These are phyloP conservation scores for Schrankia costaestrigalis DNA, from an alignment of 2,888 invertebrate genomes.

Conservation along the genomic window DNA sequence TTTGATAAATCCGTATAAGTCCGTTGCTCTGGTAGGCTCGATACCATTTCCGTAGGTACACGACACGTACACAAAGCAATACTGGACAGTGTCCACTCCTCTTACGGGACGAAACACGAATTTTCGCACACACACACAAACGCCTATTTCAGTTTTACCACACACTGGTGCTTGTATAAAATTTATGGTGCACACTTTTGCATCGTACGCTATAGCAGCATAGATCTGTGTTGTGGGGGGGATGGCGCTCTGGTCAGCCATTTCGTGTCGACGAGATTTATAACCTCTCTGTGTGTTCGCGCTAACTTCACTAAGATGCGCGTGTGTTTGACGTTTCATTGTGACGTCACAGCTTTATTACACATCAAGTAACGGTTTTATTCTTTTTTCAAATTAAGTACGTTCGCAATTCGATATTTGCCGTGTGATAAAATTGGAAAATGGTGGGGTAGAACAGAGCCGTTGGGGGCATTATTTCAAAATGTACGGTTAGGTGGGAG, in stretches of 20 bases:
- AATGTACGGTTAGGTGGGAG: slow-evolving; percentile 62
- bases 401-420: slow-evolving; percentile 29
- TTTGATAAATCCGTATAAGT: slow-evolving; percentile 58
- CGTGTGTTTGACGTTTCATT: slow-evolving; percentile 48
- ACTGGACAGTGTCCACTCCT: slow-evolving; percentile 68
- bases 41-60: slow-evolving; percentile 52
- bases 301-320: slow-evolving; percentile 70
- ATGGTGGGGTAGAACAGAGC: slow-evolving; percentile 43
- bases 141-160: slow-evolving; percentile 68
- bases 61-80: slow-evolving; percentile 68
- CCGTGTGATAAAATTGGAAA: slow-evolving; percentile 41
- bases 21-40: slow-evolving; percentile 50
- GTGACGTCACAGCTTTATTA: slow-evolving; percentile 25
- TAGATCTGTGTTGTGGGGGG: slow-evolving; percentile 66
- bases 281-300: slow-evolving; percentile 69
- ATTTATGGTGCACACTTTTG: slow-evolving; percentile 80
- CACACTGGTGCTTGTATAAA: slow-evolving; percentile 75
- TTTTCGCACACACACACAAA: slow-evolving; percentile 67
- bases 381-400: slow-evolving; percentile 19
- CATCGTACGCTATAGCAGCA: slow-evolving; percentile 61
- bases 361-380: slow-evolving; percentile 4
- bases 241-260: slow-evolving; percentile 73
- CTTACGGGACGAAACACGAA: slow-evolving; percentile 66
- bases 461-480: slow-evolving; percentile 72
- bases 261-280: slow-evolving; percentile 79